A percentile compares a stretch with the other conserved stretches of the same genome.
These are phyloP conservation scores for Pituophis catenifer DNA, from an alignment of 2,113 vertebrate species.

Conservation along the genomic window DNA sequence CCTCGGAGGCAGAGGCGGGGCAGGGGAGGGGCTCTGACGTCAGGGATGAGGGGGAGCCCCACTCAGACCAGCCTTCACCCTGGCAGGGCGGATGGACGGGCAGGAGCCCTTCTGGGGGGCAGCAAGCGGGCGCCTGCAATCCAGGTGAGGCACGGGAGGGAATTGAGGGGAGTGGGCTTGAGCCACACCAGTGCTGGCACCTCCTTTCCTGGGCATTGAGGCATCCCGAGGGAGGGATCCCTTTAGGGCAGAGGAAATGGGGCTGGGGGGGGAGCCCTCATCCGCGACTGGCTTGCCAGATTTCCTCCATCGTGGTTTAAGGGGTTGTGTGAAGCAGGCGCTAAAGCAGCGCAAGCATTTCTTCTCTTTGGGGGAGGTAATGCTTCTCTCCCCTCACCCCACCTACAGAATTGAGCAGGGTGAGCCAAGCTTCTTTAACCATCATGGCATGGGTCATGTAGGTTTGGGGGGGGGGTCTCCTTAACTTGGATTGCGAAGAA, in stretches of 20 bases:
- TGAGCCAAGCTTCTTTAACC: not conserved
- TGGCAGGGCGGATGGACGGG: not conserved
- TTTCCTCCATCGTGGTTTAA: not conserved
- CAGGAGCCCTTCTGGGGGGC: not conserved
- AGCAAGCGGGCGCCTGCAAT: not conserved
- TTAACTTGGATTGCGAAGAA: not conserved
- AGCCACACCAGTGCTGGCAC: too few species aligned
- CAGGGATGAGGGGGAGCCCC: rapidly evolving
- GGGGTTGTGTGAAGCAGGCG: not conserved
- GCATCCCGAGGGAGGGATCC: too few species aligned
- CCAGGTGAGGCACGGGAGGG: not conserved
- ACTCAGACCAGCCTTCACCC: not conserved
- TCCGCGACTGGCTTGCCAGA: too few species aligned
- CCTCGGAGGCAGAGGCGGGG: not conserved
- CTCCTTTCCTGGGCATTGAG: not conserved
- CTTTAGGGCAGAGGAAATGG: not conserved
- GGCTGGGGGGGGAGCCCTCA: too few species aligned
- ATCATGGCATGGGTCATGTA: too few species aligned
- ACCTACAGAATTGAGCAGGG: too few species aligned
- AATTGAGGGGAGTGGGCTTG: too few species aligned
- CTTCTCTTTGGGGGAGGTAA: too few species aligned
- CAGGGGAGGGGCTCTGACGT: not conserved
- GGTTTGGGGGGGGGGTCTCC: not conserved
- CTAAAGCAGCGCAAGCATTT: not conserved
- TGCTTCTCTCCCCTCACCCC: too few species aligned